Percentiles rank a stretch among this genome's conserved stretches.
Conservation (phyloP, 2,888 invertebrate species). For the Tetragnatha montana region DNA sequence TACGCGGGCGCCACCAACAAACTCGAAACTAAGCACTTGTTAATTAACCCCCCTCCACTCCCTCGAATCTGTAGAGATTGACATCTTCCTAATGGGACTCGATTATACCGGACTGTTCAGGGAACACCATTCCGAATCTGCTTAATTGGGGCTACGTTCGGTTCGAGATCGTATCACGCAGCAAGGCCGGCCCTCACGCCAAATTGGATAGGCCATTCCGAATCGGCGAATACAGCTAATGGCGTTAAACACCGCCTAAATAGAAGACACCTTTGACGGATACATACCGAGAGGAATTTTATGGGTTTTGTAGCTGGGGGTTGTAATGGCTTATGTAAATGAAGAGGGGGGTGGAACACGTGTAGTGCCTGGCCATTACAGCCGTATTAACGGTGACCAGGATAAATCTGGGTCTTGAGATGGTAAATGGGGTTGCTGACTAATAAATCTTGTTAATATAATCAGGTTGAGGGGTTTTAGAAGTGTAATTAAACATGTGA, state of each 20-base stretch:
- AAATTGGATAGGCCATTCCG: neutral
- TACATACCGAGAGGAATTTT: neutral
- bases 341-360: neutral
- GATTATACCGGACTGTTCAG: neutral
- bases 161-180: neutral
- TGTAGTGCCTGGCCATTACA: neutral
- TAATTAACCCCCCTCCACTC: neutral
- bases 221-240: neutral
- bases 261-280: neutral
- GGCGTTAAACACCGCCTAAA: neutral
- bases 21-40: neutral
- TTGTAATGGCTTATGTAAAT: slow-evolving; percentile 25
- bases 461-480: neutral
- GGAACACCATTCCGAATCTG: neutral
- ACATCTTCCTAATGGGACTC: neutral
- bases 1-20: neutral
- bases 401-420: neutral
- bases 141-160: neutral
- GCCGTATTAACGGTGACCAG: neutral
- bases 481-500: neutral
- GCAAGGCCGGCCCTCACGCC: neutral
- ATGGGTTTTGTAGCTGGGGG: slow-evolving; percentile 18
- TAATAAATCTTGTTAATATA: slow-evolving; percentile 1
- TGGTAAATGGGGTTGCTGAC: neutral
- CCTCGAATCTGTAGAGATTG: neutral